Evolutionary conservation across 2,888 invertebrate genomes (phyloP).

Genomic region (Herminia tarsipennalis): DNA sequence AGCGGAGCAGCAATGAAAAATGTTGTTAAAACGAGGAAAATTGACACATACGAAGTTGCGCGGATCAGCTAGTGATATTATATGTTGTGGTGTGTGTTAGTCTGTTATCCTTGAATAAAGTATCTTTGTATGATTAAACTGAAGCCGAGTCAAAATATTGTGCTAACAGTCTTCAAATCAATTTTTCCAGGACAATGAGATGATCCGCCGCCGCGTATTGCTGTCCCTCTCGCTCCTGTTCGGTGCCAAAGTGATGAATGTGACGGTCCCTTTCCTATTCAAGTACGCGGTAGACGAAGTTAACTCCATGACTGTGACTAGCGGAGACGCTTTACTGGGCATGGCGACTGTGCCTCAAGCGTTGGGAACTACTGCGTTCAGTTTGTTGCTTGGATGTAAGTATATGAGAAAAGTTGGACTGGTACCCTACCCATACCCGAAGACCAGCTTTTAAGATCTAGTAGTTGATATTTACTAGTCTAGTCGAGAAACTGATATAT

Average conservation of each 20-base stretch:
- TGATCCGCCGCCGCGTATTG: slow-evolving; percentile 92
- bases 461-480: no score
- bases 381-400: slow-evolving; percentile 95
- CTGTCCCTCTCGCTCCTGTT: slow-evolving; percentile 92
- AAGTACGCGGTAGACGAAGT: slow-evolving; percentile 96
- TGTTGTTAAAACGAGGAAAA: no score
- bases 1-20: no score
- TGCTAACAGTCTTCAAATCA: neutral
- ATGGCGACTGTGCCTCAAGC: slow-evolving; percentile 93
- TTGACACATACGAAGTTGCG: no score
- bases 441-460: no score
- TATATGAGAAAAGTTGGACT: no score
- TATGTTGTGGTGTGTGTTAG: no score
- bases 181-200: slow-evolving; percentile 88
- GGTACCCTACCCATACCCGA: no score
- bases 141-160: neutral
- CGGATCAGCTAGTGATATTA: no score
- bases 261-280: slow-evolving; percentile 97
- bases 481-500: no score
- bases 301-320: slow-evolving; percentile 85
- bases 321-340: slow-evolving; percentile 86
- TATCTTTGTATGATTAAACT: no score
- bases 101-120: slow-evolving; percentile 11
- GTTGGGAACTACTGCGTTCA: slow-evolving; percentile 90
- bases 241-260: slow-evolving; percentile 95